Evolutionary conservation across 1,140 invertebrate genomes (phyloP), one percentile per base, ranked within the genome.

Genomic region (Choristoneura fumiferana): DNA sequence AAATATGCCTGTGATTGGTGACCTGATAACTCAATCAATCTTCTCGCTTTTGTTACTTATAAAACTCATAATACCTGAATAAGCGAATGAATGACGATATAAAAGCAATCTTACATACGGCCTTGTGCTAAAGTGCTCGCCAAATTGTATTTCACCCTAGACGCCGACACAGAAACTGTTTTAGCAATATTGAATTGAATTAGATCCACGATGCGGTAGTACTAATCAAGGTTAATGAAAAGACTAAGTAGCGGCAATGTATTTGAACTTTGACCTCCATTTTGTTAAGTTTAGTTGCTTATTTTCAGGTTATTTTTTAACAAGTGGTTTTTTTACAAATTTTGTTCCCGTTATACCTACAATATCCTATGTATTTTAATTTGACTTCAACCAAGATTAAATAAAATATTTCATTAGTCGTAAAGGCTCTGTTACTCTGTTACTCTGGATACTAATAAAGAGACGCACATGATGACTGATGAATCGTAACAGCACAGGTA

Each of bases 221-320:
- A n/a, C n/a, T n/a, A 49, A 49, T 49, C 43, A 49, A 49, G 43
- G 43, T 49, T 49, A 49, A 49, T 49, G 43, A 49, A 49, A 45
- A 29, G 43, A 49, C 22, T 49, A 49, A 49, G 43, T 49, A 49
- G 43, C 43, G 18, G 12, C 43, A 22, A 49, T 33, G 18, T 18
- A 22, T 49, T 13, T 49, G 18, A 49, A 49, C 43, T 49, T 49
- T 49, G 43, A 33, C 43, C 43, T 49, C 22, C 22, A 49, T 49
- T 49, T 29, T n/a, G 22, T 29, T 49, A 29, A 29, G 22, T 29
- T n/a, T n/a, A n/a, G 22, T 29, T 29, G 22, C 2, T 29, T 29
- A 29, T 3, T 29, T n/a, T n/a, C n/a, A n/a, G 22, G 6, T 29
- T 29, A 29, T 29, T 6, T 29, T 3, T 29, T 29, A 29, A 6